These are phyloP conservation scores for Geotrypetes seraphini DNA, from an alignment of 2,797 vertebrate species.

Conservation along the genomic window DNA sequence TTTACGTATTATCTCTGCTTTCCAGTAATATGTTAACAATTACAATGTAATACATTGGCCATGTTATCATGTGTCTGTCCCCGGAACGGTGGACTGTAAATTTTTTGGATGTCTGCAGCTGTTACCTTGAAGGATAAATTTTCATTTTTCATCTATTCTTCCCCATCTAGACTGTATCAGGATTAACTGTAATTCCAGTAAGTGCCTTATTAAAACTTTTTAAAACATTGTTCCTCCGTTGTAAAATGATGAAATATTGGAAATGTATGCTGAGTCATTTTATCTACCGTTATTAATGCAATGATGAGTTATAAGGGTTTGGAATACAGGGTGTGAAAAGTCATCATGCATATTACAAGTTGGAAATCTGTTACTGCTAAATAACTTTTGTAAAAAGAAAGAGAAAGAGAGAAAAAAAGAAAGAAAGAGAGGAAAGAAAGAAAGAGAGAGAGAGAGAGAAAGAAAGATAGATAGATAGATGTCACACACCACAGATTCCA, in stretches of 20 bases:
- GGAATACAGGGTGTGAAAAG: slow-evolving; percentile 54
- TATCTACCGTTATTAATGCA: slow-evolving; percentile 31
- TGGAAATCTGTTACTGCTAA: no score
- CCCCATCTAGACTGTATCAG: slow-evolving; percentile 99
- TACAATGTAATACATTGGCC: slow-evolving; percentile 58
- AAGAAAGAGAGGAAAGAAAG: no score
- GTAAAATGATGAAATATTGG: slow-evolving; percentile 46
- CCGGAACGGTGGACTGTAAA: slow-evolving; percentile 88
- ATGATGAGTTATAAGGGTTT: slow-evolving; percentile 32
- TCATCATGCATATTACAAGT: slow-evolving; percentile 37
- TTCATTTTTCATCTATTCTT: slow-evolving; percentile 99
- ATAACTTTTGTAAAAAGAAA: no score
- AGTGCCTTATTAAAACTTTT: slow-evolving; percentile 93
- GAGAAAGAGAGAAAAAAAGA: no score
- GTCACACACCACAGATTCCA: no score
- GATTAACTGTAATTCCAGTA: slow-evolving; percentile 99
- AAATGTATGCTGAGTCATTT: no score
- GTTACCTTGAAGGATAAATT: slow-evolving; percentile 98
- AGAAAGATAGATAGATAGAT: no score
- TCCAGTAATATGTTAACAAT: slow-evolving; percentile 41
- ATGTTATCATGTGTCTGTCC: slow-evolving; percentile 82
- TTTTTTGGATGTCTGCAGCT: slow-evolving; percentile 98
- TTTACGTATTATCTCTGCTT: slow-evolving; percentile 47
- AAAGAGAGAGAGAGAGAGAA: no score
- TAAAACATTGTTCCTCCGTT: slow-evolving; percentile 64